These are phyloP conservation scores for Papilio elwesi DNA, from an alignment of 2,888 invertebrate genomes.

Conservation along the genomic window DNA sequence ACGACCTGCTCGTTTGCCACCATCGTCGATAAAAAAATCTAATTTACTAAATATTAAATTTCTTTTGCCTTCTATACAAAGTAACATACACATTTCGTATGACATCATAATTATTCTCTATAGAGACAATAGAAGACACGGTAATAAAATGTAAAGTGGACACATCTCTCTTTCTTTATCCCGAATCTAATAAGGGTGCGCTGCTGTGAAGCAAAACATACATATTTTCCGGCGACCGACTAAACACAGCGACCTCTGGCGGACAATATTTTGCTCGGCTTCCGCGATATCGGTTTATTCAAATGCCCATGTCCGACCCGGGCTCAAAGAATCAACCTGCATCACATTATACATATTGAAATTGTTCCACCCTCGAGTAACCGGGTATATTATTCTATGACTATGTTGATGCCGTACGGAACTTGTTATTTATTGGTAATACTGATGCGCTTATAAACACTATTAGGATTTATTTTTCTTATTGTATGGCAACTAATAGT, in stretches of 20 bases:
- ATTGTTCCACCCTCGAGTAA: conserved; percentile 75
- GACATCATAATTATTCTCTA: neutral
- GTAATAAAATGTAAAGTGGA: conserved; percentile 21
- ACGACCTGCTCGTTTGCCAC: too few relatives aligned
- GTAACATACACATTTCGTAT: neutral
- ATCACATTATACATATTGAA: conserved; percentile 83
- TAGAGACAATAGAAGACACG: neutral
- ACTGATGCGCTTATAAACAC: conserved; percentile 14
- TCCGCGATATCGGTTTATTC: conserved; percentile 80
- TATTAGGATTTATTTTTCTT: neutral
- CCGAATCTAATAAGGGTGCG: conserved; percentile 70
- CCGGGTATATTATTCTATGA: conserved; percentile 76
- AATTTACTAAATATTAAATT: too few relatives aligned
- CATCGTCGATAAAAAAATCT: too few relatives aligned
- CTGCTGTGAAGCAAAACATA: conserved; percentile 67
- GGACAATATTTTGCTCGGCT: conserved; percentile 81
- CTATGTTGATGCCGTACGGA: conserved; percentile 57
- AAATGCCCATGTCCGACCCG: conserved; percentile 79
- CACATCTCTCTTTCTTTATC: conserved; percentile 46
- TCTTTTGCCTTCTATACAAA: neutral
- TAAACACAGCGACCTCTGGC: conserved; percentile 72
- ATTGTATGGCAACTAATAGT: too few relatives aligned
- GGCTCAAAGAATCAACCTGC: conserved; percentile 82
- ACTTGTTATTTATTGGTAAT: conserved; percentile 32
- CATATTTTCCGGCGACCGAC: conserved; percentile 62